Base-by-base conservation (phyloP, 2,888 invertebrate species). In the Hartigia nigra region DNA sequence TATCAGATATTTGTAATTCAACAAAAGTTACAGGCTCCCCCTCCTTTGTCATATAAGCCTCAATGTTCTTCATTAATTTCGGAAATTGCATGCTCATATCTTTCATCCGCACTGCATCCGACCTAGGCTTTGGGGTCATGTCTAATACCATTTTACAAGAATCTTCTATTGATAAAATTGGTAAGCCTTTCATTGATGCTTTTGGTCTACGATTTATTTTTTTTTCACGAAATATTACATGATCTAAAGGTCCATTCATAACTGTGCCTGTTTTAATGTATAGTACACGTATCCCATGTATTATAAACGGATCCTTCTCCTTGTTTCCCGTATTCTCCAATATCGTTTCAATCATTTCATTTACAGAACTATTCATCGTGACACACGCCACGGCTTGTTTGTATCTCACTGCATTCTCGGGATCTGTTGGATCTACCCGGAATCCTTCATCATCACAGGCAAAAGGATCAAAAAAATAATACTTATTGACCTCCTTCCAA, bases 401-500 rank as follows among this genome's bases (percentile, higher is more conserved):
- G 74, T 86, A 87, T 35, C 78, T 85, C 2, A 82, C 78, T 4
- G 77, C 81, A 1, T 84, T 84, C 0, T 84, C 85, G 9, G 84
- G 80, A 79, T 86, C 85, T 0, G 39, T 31, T 1, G 82, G 78
- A 78, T 82, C 83, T n/a, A 88, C 80, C n/a, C 89, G 81, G 72
- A 87, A 89, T 0, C 91, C 91, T 23, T 88, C 87, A 0, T 83
- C 80, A 76, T 91, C 90, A 77, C 91, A 91, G 0, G 87, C 88
- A 39, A 88, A 90, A 0, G 91, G 91, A 80, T 91, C 91, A 12
- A 91, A 79, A 12, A 88, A 86, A 36, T 90, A 91, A 39, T 87
- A 91, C 36, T 88, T 90, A 1, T 86, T 82, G 2, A 85, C 84
- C n/a, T 89, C 88, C 34, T 84, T 89, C 91, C 91, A 91, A 12